phyloP scores from a whole-genome alignment of 1,140 invertebrate genomes.

The Formica exsecta region DNA sequence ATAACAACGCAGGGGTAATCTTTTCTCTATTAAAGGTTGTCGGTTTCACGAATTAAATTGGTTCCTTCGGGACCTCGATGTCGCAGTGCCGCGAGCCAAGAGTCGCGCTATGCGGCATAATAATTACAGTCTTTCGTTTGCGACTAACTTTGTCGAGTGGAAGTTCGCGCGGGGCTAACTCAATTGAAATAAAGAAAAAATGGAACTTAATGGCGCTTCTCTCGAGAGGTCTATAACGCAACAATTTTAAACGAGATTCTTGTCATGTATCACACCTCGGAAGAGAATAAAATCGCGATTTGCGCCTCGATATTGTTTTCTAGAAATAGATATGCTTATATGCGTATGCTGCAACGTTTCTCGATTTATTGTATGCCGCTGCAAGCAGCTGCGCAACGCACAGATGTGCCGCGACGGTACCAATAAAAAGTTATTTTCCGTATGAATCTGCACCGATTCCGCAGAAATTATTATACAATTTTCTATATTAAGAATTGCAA shows the following conservation, averaged over 20 bases:
- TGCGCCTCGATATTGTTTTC: slow-evolving; percentile 24
- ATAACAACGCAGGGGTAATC: neutral
- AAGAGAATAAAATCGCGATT: slow-evolving; percentile 40
- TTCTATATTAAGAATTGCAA: neutral
- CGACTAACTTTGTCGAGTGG: slow-evolving; percentile 69
- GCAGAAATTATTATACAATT: neutral
- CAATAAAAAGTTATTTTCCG: slow-evolving; percentile 41
- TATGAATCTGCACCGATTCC: neutral
- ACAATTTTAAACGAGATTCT: slow-evolving; percentile 61
- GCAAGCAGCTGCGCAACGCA: slow-evolving; percentile 18
- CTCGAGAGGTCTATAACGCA: slow-evolving; percentile 42
- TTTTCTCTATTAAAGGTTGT: slow-evolving; percentile 50
- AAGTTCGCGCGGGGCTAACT: slow-evolving; percentile 71
- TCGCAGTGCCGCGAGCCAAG: slow-evolving; percentile 68
- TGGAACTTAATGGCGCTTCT: slow-evolving; percentile 65
- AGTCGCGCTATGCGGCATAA: slow-evolving; percentile 73
- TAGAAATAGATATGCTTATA: slow-evolving; percentile 12
- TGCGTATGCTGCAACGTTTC: neutral
- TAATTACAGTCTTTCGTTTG: slow-evolving; percentile 75
- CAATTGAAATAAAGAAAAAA: slow-evolving; percentile 68
- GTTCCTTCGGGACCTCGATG: slow-evolving; percentile 65
- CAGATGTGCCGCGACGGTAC: slow-evolving; percentile 12
- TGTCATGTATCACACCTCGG: neutral
- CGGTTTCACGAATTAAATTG: slow-evolving; percentile 59
- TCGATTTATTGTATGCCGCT: slow-evolving; percentile 30